Evolutionary conservation across 2,113 vertebrate species (phyloP).

Genomic region (Periophthalmodon schlosseri): DNA sequence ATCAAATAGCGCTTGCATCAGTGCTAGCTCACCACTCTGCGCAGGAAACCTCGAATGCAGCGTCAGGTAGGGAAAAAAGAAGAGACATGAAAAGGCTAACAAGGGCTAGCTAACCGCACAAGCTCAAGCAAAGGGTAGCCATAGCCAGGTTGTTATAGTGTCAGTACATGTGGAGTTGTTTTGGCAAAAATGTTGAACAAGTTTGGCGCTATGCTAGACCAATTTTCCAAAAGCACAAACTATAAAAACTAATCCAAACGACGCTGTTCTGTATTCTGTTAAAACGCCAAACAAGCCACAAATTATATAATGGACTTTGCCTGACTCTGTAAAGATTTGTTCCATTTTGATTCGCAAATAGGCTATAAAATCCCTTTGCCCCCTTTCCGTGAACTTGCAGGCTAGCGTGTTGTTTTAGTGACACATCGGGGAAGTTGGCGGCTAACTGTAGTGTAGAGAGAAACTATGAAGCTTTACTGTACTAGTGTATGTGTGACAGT

Average conservation of each 20-base stretch:
- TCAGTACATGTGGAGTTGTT: constrained; percentile 44
- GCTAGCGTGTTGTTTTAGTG: constrained; percentile 57
- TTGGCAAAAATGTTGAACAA: constrained; percentile 51
- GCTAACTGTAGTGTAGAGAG: constrained; percentile 10
- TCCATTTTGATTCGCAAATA: constrained; percentile 34
- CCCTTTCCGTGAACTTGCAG: constrained; percentile 41
- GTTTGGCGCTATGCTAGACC: constrained; percentile 35
- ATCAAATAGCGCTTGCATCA: constrained; percentile 76
- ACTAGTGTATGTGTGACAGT: constrained; percentile 49
- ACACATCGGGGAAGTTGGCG: constrained; percentile 60
- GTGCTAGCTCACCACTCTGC: constrained; percentile 65
- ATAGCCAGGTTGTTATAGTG: constrained; percentile 41
- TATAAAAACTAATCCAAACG: constrained; percentile 34
- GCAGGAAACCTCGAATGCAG: constrained; percentile 63
- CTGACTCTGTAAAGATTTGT: constrained; percentile 29
- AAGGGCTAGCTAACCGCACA: constrained; percentile 54
- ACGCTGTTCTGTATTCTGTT: constrained; percentile 45
- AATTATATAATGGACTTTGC: constrained; percentile 36
- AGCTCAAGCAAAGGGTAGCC: constrained; percentile 34
- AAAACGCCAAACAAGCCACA: constrained; percentile 50
- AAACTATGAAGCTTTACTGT: constrained; percentile 46
- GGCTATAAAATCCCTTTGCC: constrained; percentile 36
- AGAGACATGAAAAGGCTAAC: constrained; percentile 58
- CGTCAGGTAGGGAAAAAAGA: constrained; percentile 63
- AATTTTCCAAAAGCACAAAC: constrained; percentile 52